Evolutionary conservation across 2,113 vertebrate species (phyloP), one percentile per base, ranked within the genome.

Genomic region (Hydrochoerus hydrochaeris): DNA sequence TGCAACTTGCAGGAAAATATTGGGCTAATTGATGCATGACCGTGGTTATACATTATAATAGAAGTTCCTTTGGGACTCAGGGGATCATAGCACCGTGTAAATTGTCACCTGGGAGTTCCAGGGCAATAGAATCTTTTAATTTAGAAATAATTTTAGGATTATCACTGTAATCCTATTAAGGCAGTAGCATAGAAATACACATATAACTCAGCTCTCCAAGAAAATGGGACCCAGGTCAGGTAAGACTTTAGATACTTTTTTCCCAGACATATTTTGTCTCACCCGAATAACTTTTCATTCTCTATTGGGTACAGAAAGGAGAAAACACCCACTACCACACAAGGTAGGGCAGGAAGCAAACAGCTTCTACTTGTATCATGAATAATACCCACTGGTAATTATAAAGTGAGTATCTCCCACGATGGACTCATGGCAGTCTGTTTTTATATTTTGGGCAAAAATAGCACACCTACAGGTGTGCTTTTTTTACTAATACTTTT

Each of bases 121-220:
- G 90, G 35, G 32, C 52, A n/a, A 65, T 5, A 54, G 30, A 24
- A 35, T 44, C 69, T 65, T 71, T 65, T 10, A 80, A 41, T 86
- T 83, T 85, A 82, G 83, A 88, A 84, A 92, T 62, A 87, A 84
- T 87, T 73, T 69, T n/a, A 91, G 75, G 67, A 75, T 71, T 32
- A 62, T 77, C 44, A 71, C 16, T 54, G 7, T 88, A 11, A 93
- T 7, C 13, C 83, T 80, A 1, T 13, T 67, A 30, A 84, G 65
- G 71, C n/a, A 75, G 58, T 35, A 57, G 17, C 78, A 80, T 60
- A 77, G 44, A 81, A 71, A 83, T 28, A 44, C 3, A 38, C 44
- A 46, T 32, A 65, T 32, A 69, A 5, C 28, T 89, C 44, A 30
- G 41, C 14, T 58, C 11, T 41, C 73, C 83, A 17, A 49, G 46